Evolutionary conservation across 2,888 invertebrate genomes (phyloP).

Genomic region (Scelioninae gen. 2): DNA sequence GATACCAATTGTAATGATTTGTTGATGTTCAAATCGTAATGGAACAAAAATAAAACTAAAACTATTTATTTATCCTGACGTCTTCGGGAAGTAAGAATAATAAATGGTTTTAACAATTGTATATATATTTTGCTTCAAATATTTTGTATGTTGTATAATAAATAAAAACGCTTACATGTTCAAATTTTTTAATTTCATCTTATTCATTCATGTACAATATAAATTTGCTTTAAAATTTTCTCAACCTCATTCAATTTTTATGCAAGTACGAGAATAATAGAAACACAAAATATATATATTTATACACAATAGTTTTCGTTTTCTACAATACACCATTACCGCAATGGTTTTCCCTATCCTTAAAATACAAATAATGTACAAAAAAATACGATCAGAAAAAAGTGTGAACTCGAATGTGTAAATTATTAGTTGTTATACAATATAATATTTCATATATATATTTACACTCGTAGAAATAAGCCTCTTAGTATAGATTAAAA

Average conservation of each 20-base stretch:
- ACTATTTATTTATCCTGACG: slow-evolving; percentile 21
- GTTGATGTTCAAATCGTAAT: too few species aligned
- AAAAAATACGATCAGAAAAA: slow-evolving; percentile 24
- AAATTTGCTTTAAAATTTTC: background rate
- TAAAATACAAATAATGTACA: background rate
- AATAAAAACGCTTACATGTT: slow-evolving; percentile 50
- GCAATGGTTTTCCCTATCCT: background rate
- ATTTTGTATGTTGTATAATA: slow-evolving; percentile 55
- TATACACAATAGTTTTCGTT: too few species aligned
- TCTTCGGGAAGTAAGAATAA: slow-evolving; percentile 9
- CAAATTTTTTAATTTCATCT: slow-evolving; percentile 16
- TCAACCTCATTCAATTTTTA: background rate
- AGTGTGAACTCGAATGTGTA: slow-evolving; percentile 15
- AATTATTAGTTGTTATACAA: too few species aligned
- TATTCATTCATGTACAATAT: slow-evolving; percentile 22
- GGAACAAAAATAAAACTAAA: background rate
- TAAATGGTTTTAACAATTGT: slow-evolving; percentile 42
- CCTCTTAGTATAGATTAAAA: too few species aligned
- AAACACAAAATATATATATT: too few species aligned
- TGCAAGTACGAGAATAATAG: background rate
- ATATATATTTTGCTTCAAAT: slow-evolving; percentile 50
- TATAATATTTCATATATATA: too few species aligned
- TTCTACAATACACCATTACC: background rate
- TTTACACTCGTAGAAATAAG: too few species aligned
- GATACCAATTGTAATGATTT: too few species aligned